A percentile compares a stretch with the other conserved stretches of the same genome.
phyloP scores from a whole-genome alignment of 1,140 invertebrate genomes.

The Pinna nobilis region DNA sequence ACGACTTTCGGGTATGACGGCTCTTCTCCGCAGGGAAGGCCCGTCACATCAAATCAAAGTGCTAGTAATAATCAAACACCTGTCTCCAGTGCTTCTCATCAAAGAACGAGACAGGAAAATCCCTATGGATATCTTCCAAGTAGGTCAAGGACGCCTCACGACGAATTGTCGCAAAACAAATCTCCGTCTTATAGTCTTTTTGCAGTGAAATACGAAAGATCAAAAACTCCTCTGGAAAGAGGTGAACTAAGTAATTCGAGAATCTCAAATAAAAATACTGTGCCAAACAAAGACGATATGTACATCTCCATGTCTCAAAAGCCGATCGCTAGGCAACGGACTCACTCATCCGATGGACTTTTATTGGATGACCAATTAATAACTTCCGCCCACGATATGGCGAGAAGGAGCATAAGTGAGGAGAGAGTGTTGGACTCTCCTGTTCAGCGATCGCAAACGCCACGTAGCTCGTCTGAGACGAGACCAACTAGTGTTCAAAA shows the following conservation, averaged over 20 bases:
- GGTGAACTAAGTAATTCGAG: constrained; percentile 1
- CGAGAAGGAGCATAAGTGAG: constrained; percentile 41
- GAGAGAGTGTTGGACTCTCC: constrained; percentile 35
- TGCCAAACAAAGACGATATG: constrained; percentile 32
- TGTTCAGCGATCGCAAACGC: not conserved
- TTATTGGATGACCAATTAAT: constrained; percentile 39
- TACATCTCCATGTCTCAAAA: constrained; percentile 42
- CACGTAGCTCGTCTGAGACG: not conserved
- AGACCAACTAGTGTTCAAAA: not conserved
- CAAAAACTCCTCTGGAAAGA: constrained; percentile 14
- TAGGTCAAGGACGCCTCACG: constrained; percentile 3
- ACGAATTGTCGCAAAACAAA: constrained; percentile 3
- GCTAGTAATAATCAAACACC: not conserved
- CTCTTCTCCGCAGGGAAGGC: not conserved
- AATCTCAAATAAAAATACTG: constrained; percentile 3
- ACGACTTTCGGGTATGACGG: constrained; percentile 54
- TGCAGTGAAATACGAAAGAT: constrained; percentile 8
- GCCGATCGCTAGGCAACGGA: constrained; percentile 41
- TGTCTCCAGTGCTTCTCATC: not conserved
- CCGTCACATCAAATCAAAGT: constrained; percentile 9
- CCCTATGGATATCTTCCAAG: not conserved
- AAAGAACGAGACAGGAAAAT: not conserved
- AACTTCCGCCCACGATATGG: constrained; percentile 35
- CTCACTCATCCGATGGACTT: constrained; percentile 57
- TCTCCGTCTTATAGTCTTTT: not conserved